Evolutionary conservation across 2,113 vertebrate genomes (phyloP).

Genomic region (Montifringilla adamsi): DNA sequence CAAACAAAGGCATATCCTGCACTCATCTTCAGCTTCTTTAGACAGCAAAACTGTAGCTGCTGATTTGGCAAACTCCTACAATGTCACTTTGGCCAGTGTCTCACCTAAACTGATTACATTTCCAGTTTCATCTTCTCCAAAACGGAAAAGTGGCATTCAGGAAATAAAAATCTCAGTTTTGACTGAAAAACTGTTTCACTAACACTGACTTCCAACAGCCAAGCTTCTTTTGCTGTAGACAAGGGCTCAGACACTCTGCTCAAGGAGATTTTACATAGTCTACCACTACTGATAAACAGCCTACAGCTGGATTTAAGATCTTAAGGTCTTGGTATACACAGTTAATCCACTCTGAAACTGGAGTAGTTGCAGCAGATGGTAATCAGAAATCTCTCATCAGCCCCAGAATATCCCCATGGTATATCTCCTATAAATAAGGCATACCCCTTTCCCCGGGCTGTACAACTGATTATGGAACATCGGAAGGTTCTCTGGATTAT

Average conservation of each 20-base stretch:
- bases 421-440: constrained; percentile 32
- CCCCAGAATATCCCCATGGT: background rate
- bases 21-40: background rate
- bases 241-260: background rate
- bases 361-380: constrained; percentile 41
- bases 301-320: constrained; percentile 27
- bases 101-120: background rate
- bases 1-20: background rate
- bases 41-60: background rate
- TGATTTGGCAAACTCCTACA: background rate
- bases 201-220: background rate
- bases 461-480: background rate
- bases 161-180: background rate
- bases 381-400: constrained; percentile 51
- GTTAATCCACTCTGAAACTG: constrained; percentile 48
- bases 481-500: background rate
- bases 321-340: background rate
- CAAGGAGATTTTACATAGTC: background rate
- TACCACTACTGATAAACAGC: background rate
- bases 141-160: background rate
- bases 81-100: background rate
- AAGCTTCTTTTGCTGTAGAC: background rate
- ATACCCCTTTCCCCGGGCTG: background rate
- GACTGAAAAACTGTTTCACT: background rate
- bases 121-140: background rate